phyloP scores from a whole-genome alignment of 2,888 invertebrate genomes.

The Halictus quadricinctus region DNA sequence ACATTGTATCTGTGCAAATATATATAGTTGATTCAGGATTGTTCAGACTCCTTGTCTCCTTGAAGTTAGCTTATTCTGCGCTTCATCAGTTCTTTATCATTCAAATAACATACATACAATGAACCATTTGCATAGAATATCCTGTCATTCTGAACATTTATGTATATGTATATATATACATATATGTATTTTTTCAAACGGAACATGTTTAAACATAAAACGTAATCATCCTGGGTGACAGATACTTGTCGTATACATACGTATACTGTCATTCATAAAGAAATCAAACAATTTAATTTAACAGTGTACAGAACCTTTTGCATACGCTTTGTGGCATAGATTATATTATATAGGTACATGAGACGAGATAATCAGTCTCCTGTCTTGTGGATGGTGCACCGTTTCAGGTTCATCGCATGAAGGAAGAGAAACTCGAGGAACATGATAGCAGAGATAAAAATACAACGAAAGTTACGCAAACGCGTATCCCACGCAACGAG shows the following conservation, averaged over 20 bases:
- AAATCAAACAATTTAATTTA: slow-evolving; percentile 30
- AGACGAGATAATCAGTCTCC: slow-evolving; percentile 29
- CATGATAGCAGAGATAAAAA: slow-evolving; percentile 63
- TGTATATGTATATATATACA: background rate
- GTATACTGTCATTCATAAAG: slow-evolving; percentile 11
- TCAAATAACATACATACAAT: background rate
- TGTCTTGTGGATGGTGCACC: slow-evolving; percentile 14
- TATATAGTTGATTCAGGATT: background rate
- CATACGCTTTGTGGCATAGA: slow-evolving; percentile 1
- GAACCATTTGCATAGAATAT: background rate
- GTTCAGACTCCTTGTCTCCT: background rate
- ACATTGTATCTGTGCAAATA: background rate
- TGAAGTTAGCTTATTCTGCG: background rate
- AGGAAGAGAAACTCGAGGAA: slow-evolving; percentile 53
- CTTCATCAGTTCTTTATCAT: background rate
- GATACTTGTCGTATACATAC: background rate
- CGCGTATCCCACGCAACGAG: slow-evolving; percentile 57
- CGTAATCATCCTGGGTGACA: slow-evolving; percentile 21
- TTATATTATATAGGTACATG: background rate
- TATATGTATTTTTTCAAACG: slow-evolving; percentile 13
- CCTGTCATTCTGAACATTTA: background rate
- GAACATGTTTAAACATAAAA: slow-evolving; percentile 18
- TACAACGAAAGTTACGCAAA: slow-evolving; percentile 63
- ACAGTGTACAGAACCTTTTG: background rate
- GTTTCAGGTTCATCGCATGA: slow-evolving; percentile 28